Percentiles rank a stretch among this genome's conserved stretches.
Evolutionary conservation across 2,888 invertebrate species (phyloP).

Genomic region (Mythimna vitellina): DNA sequence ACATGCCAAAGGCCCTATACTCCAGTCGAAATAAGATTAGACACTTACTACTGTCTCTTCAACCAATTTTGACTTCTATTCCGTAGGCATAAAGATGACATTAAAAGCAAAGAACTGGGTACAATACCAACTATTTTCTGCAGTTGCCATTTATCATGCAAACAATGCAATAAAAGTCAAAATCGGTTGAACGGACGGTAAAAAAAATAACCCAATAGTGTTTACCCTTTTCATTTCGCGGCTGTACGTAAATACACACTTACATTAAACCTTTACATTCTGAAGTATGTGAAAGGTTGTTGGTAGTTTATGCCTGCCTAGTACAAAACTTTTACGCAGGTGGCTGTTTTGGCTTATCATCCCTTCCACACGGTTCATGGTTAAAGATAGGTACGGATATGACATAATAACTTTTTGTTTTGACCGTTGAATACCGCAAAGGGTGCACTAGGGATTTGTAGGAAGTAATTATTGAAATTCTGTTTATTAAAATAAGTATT

Average conservation of each 20-base stretch:
- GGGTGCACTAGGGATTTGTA: neutral
- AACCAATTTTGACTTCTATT: too few relatives aligned
- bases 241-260: neutral
- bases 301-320: constrained; percentile 35
- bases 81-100: too few relatives aligned
- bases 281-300: constrained; percentile 24
- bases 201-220: neutral
- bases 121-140: too few relatives aligned
- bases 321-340: constrained; percentile 25
- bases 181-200: too few relatives aligned
- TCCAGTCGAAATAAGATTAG: too few relatives aligned
- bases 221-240: neutral
- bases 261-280: constrained; percentile 1
- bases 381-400: neutral
- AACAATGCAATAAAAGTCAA: too few relatives aligned
- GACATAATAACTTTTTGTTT: neutral
- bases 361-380: neutral
- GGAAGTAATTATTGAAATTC: neutral
- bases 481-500: neutral
- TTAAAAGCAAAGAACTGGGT: too few relatives aligned
- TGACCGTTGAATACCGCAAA: constrained; percentile 9
- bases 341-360: constrained; percentile 19
- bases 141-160: too few relatives aligned
- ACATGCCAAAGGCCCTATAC: too few relatives aligned
- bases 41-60: too few relatives aligned